Conservation (phyloP, 2,113 vertebrate genomes). For the Oreocharis arfaki region DNA sequence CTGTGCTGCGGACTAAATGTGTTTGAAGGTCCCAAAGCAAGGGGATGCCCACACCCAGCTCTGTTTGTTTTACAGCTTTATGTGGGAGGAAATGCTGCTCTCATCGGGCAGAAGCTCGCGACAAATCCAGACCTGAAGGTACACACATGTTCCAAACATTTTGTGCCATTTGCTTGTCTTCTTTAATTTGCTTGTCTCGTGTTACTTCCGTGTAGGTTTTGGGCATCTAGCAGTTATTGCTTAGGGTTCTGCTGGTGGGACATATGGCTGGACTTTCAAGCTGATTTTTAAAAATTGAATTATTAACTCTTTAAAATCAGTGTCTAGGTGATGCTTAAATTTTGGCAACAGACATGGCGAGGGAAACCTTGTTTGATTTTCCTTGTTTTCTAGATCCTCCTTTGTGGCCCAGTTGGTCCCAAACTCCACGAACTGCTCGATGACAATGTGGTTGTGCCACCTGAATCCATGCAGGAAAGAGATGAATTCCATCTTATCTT, state of each 20-base stretch:
- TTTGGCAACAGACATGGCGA: not conserved
- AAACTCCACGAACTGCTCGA: conserved; percentile 94
- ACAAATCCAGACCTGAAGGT: conserved; percentile 86
- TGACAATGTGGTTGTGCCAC: conserved; percentile 89
- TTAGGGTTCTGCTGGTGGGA: not conserved
- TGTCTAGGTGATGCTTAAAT: not conserved
- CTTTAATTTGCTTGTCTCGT: not conserved
- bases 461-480: conserved; percentile 87
- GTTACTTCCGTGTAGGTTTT: not conserved
- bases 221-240: not conserved
- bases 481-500: conserved; percentile 97
- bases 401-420: conserved; percentile 93
- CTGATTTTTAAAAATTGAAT: not conserved
- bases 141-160: not conserved
- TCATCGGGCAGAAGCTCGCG: conserved; percentile 95
- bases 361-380: not conserved
- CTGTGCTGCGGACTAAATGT: not conserved
- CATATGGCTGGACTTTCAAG: not conserved
- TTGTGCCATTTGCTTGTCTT: not conserved
- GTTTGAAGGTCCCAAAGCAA: not conserved
- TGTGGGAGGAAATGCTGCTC: conserved; percentile 95
- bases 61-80: conserved; percentile 81
- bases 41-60: not conserved
- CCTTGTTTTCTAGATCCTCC: conserved; percentile 79
- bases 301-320: not conserved